Conservation (phyloP, 2,113 vertebrate genomes). For the Malurus melanocephalus region DNA sequence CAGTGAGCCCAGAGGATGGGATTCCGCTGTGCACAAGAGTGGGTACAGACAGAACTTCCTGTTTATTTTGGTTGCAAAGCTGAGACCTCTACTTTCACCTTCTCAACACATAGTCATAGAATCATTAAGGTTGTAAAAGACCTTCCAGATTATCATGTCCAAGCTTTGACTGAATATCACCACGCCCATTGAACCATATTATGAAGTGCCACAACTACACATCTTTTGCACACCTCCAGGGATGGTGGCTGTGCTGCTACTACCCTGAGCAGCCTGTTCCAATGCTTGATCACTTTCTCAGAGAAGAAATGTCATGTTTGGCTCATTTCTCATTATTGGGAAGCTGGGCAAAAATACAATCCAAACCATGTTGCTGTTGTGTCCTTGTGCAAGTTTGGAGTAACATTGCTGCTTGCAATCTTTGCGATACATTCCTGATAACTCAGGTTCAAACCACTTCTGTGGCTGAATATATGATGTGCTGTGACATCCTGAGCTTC, state of each 20-base stretch:
- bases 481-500: background rate
- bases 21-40: too few species aligned
- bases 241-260: background rate
- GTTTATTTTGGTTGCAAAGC: background rate
- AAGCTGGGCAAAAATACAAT: background rate
- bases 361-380: background rate
- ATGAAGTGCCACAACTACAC: too few species aligned
- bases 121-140: background rate
- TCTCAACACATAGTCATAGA: background rate
- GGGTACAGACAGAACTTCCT: background rate
- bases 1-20: background rate
- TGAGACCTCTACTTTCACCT: background rate
- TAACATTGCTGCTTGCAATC: background rate
- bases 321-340: background rate
- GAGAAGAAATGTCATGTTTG: background rate
- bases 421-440: background rate
- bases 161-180: background rate
- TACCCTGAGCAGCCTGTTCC: background rate
- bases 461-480: accelerated
- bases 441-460: background rate
- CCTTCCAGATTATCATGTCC: background rate
- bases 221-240: too few species aligned
- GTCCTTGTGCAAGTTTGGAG: background rate
- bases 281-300: background rate
- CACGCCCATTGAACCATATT: too few species aligned